Evolutionary conservation across 2,888 invertebrate genomes (phyloP).

Genomic region (Mactromeris polynyma): DNA sequence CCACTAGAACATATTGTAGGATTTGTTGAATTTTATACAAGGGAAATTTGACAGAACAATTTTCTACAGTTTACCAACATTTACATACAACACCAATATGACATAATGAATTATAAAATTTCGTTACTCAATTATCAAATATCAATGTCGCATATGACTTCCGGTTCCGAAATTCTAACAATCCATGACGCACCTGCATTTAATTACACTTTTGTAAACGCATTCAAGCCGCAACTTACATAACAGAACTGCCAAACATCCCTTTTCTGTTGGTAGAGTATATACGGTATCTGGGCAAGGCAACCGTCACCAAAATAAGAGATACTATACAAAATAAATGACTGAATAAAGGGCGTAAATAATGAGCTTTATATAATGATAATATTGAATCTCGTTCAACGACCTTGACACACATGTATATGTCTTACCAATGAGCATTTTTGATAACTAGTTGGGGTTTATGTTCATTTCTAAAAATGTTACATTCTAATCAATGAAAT

Average conservation of each 20-base stretch:
- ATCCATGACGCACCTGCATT: neutral
- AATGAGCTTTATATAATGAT: neutral
- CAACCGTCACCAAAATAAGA: constrained; percentile 39
- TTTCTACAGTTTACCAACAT: neutral
- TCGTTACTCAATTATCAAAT: neutral
- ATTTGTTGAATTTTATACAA: constrained; percentile 31
- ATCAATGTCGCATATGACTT: neutral
- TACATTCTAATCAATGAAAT: neutral
- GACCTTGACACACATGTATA: neutral
- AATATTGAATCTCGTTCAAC: constrained; percentile 13
- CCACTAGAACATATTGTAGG: constrained; percentile 59
- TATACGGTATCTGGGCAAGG: constrained; percentile 42
- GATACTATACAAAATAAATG: constrained; percentile 25
- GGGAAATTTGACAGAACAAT: constrained; percentile 64
- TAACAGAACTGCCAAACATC: constrained; percentile 44
- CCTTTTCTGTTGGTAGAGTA: constrained; percentile 42
- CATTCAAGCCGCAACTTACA: neutral
- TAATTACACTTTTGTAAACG: neutral
- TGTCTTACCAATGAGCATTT: neutral
- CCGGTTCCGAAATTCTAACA: neutral
- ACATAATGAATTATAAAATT: neutral
- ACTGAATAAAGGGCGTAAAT: neutral
- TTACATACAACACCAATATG: neutral
- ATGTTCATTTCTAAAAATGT: neutral
- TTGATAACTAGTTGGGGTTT: neutral